A percentile compares a stretch with the other conserved stretches of the same genome.
Evolutionary conservation across 2,113 vertebrate genomes (phyloP).

Genomic region (Gasterosteus nipponicus): DNA sequence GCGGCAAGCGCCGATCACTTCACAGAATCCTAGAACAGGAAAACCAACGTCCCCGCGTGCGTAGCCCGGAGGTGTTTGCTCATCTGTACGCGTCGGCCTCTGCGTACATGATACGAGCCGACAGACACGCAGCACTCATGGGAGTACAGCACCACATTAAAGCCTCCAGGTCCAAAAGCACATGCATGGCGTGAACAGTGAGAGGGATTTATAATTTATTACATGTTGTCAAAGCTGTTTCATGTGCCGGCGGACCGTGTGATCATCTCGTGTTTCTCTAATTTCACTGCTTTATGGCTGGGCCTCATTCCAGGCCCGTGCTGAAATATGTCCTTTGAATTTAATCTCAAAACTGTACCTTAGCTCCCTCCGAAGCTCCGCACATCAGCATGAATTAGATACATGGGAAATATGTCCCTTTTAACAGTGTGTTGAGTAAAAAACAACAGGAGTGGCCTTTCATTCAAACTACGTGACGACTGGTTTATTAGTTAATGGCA

Average conservation of each 20-base stretch:
- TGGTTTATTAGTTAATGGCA: neutral
- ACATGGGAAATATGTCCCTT: neutral
- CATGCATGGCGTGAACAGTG: conserved; percentile 10
- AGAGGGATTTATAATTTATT: conserved; percentile 20
- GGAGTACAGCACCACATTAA: conserved; percentile 20
- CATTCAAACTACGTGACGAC: neutral
- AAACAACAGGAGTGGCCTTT: neutral
- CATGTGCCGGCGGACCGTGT: neutral
- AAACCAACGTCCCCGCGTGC: neutral
- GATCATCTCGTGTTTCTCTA: neutral
- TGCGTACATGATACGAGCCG: conserved; percentile 4
- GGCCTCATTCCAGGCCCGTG: neutral
- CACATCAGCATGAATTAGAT: neutral
- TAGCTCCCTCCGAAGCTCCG: neutral
- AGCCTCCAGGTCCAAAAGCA: conserved; percentile 15
- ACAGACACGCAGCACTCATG: conserved; percentile 20
- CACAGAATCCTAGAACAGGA: conserved; percentile 4
- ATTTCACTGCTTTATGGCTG: neutral
- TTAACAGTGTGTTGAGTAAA: neutral
- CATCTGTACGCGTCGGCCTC: conserved; percentile 17
- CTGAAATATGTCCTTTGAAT: neutral
- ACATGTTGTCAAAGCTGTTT: neutral
- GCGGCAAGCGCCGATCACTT: conserved; percentile 9
- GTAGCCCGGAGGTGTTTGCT: conserved; percentile 32
- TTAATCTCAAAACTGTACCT: neutral